Evolutionary conservation across 2,113 vertebrate genomes (phyloP), one percentile per base, ranked within the genome.

Genomic region (Sturnus vulgaris): DNA sequence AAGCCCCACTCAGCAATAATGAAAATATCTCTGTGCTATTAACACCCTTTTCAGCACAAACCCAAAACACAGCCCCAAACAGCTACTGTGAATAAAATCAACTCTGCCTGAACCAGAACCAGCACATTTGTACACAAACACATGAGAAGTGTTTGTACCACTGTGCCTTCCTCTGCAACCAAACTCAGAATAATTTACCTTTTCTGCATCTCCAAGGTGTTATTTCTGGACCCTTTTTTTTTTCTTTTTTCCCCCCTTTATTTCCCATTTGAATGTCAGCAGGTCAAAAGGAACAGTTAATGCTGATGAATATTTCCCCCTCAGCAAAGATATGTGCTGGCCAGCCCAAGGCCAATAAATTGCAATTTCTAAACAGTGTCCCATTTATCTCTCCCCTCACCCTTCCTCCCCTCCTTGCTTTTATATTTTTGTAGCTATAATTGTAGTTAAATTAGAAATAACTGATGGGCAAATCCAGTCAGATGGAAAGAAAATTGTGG

Each of bases 381-480:
- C 91, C 94, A 97, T 96, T 91, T 90, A 96, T 93, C 96, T 92
- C 91, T 79, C 86, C 86, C 73, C 17, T 95, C 76, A 59, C 59
- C 46, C 63, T 72, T 77, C 25, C 35, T 83, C 23, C 42, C 69
- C 37, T 77, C 49, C 42, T 65, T 3, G 11, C 33, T 88, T 95
- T 93, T 94, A 25, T 95, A 94, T 94, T 92, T 95, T 94, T 82
- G 82, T 79, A 73, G 60, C 83, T 86, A 84, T 90, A 93, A 93
- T 96, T 95, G 82, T 94, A 90, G 92, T 96, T 97, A 97, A 97
- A 97, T 97, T 96, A 96, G 94, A 97, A 98, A 97, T 95, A 96
- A 97, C 79, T 96, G 93, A 96, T 20, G 40, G 93, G 66, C 95
- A 97, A 97, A 96, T 97, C 79, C 88, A 95, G 73, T 96, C 84